Evolutionary conservation across 2,113 vertebrate species (phyloP).

Genomic region (Pluvialis apricaria): DNA sequence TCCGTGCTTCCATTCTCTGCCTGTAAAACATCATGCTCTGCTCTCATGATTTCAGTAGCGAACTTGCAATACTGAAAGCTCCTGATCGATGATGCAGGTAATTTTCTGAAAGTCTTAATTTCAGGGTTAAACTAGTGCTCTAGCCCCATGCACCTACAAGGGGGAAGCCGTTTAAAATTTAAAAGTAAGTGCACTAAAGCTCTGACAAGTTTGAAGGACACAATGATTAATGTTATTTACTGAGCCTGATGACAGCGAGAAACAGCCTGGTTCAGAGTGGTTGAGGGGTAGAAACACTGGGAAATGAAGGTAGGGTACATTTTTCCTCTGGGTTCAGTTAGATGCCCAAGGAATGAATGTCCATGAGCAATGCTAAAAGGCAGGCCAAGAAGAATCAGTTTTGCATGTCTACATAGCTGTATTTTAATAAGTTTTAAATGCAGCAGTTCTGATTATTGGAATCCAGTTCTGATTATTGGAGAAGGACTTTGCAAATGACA

Average conservation of each 20-base stretch:
- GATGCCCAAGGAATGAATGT: neutral
- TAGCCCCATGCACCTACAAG: neutral
- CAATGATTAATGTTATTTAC: neutral
- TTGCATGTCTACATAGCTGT: neutral
- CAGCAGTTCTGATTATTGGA: neutral
- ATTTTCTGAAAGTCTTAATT: neutral
- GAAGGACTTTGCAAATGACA: neutral
- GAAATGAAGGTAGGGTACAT: neutral
- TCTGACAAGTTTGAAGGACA: neutral
- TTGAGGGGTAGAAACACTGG: neutral
- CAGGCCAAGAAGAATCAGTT: neutral
- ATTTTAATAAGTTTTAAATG: neutral
- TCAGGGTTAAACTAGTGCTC: neutral
- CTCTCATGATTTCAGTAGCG: rapidly evolving
- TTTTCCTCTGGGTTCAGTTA: neutral
- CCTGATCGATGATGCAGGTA: neutral
- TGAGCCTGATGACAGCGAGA: neutral
- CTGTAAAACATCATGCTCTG: neutral
- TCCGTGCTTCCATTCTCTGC: neutral
- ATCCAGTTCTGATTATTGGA: neutral
- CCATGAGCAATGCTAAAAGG: neutral
- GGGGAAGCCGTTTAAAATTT: neutral
- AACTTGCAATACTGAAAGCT: neutral
- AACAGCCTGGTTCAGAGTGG: neutral
- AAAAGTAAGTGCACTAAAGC: neutral